Evolutionary conservation across 1,140 invertebrate genomes (phyloP), one percentile per base, ranked within the genome.

Genomic region (Mizuhopecten yessoensis): DNA sequence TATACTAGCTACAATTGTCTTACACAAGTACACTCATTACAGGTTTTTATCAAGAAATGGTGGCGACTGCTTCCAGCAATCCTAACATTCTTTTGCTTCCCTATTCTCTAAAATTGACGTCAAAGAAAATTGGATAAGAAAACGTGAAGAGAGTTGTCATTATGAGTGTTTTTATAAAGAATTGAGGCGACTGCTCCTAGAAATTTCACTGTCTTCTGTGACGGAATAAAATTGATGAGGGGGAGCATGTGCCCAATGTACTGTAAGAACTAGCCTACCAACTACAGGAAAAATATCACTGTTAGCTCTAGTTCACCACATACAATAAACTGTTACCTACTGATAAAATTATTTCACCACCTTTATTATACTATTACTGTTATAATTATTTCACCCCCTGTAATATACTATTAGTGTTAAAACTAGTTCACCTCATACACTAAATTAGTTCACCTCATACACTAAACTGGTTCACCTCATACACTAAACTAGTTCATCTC

Each of bases 101-200:
- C 17, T 75, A 75, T 29, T 75, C 5, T 29, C 57, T 75, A 75
- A 5, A 75, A 75, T 75, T 75, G 57, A 75, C 57, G 11, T 0
- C 5, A 75, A 5, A 29, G 57, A 75, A 75, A 75, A 29, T 75
- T n/a, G 57, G 45, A 9, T 3, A 57, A 23, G 20, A 75, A 75
- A 75, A 75, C 3, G 5, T 17, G n/a, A n/a, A n/a, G n/a, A 29
- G 57, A 75, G 0, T 5, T 29, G 23, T 75, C 57, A 75, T 75
- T 75, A 75, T 75, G 23, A 29, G 57, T 75, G 57, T 75, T 75
- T 57, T 75, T 75, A 75, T 75, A n/a, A 75, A 75, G 57, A 75
- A 75, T 29, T 75, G 23, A 75, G 57, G 17, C 57, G n/a, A 29
- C 57, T 75, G 57, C 11, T 75, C 11, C 57, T 11, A 29, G 23